Evolutionary conservation across 2,888 invertebrate species (phyloP).

Genomic region (Coecobrya sp.): DNA sequence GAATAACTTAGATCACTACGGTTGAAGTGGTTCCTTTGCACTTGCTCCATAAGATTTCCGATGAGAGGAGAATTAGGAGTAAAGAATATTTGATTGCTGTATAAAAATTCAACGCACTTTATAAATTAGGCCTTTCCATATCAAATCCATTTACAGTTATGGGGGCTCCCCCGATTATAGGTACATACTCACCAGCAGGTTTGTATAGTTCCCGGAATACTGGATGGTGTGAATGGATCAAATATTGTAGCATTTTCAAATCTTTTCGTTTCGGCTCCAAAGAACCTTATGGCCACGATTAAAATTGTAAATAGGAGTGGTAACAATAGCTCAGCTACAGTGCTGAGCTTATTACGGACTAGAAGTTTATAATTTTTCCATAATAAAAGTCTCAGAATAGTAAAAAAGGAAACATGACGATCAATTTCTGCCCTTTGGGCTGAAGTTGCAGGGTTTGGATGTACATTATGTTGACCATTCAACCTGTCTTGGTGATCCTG

Average conservation of each 20-base stretch:
- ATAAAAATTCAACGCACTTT: not conserved
- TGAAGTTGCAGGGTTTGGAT: not conserved
- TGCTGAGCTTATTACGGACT: constrained; percentile 91
- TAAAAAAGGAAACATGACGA: constrained; percentile 69
- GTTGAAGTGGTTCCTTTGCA: constrained; percentile 82
- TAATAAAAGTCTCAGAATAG: constrained; percentile 91
- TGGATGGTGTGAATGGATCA: constrained; percentile 86
- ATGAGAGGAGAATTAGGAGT: constrained; percentile 82
- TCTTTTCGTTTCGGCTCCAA: constrained; percentile 90
- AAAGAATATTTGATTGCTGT: constrained; percentile 85
- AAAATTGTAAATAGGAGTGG: constrained; percentile 91
- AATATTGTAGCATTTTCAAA: constrained; percentile 87
- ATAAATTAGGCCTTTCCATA: not conserved
- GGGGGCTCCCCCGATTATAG: no score
- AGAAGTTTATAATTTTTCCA: constrained; percentile 96
- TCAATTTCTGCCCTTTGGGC: not conserved
- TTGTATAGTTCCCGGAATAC: constrained; percentile 72
- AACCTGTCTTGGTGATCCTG: not conserved
- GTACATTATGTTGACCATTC: not conserved
- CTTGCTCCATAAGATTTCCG: constrained; percentile 80
- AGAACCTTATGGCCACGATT: constrained; percentile 91
- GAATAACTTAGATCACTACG: constrained; percentile 77
- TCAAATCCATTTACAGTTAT: no score
- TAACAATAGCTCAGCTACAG: constrained; percentile 91
- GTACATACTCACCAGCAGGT: constrained; percentile 81